Percentiles rank a stretch among this genome's conserved stretches.
phyloP scores from a whole-genome alignment of 2,113 vertebrate species.

The Dasyornis broadbenti region DNA sequence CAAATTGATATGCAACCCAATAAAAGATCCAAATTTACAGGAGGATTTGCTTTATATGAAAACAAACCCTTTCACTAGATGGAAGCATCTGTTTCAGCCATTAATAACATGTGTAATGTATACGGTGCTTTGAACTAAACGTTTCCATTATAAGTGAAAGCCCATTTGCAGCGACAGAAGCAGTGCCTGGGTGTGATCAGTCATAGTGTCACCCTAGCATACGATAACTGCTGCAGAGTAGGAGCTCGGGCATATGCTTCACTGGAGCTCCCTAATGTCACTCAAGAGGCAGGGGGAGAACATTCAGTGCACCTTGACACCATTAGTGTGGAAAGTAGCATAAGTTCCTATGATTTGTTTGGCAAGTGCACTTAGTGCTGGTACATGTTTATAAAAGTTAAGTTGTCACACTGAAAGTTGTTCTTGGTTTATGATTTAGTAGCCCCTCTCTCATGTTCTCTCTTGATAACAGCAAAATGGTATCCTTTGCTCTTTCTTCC shows the following conservation, averaged over 20 bases:
- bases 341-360: neutral
- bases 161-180: conserved; percentile 26
- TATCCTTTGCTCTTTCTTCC: neutral
- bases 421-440: neutral
- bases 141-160: conserved; percentile 37
- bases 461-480: neutral
- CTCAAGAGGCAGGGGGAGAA: neutral
- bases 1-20: conserved; percentile 6
- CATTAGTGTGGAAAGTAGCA: neutral
- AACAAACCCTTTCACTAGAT: neutral
- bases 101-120: conserved; percentile 51
- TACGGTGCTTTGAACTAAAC: conserved; percentile 8
- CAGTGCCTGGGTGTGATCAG: conserved; percentile 8
- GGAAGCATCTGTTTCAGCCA: conserved; percentile 52
- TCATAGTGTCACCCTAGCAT: conserved; percentile 4
- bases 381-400: neutral
- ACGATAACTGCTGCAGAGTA: neutral
- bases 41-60: conserved; percentile 5
- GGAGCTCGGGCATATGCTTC: neutral
- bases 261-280: neutral
- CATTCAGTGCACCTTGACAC: neutral
- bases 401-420: neutral
- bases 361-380: neutral
- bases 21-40: conserved; percentile 40
- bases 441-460: neutral